Base-by-base conservation (phyloP, 53 echinoderm and acorn worm species). In the Paelopatides confundens region DNA sequence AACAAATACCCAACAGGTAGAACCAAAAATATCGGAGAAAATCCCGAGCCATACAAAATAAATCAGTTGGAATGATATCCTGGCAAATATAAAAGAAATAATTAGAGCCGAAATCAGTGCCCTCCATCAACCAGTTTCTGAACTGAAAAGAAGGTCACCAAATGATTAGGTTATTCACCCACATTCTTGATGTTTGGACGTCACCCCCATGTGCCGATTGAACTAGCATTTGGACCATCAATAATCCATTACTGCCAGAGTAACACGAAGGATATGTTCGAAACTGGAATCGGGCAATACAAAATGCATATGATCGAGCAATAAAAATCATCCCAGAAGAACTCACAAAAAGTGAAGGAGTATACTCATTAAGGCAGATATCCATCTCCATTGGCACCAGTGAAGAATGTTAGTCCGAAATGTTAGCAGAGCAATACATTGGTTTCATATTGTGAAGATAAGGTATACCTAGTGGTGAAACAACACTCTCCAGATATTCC, bases 321-420 rank as follows among this genome's bases (percentile, higher is more conserved):
- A 69, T n/a, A 77, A 28, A 27, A 36, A 37, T 26, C 65, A 6
- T 37, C 88, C 36, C 7, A 71, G 12, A 84, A 63, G 70, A 48
- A 24, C 14, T 65, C 86, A 14, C 39, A 88, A 0, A 34, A 62
- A 33, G 79, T 85, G 14, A 91, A 91, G 40, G 17, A 8, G 65
- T 33, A 86, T 31, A 48, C 79, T 54, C 89, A 91, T 68, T 33
- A 58, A 49, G 49, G 34, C 52, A 31, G 37, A 3, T 49, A 17
- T 26, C 36, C 77, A 8, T 34, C 77, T 29, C 71, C 81, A 7
- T 86, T 93, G 3, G 63, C 76, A 27, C 35, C 85, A 29, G 88
- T 90, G 15, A 90, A 71, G 91, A 35, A 90, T 93, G 9, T 66
- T 93, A 14, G 77, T 90, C 23, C 66, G 81, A 47, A 93, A 90